Evolutionary conservation across 2,113 vertebrate genomes (phyloP).

Genomic region (Coryphaenoides rupestris): DNA sequence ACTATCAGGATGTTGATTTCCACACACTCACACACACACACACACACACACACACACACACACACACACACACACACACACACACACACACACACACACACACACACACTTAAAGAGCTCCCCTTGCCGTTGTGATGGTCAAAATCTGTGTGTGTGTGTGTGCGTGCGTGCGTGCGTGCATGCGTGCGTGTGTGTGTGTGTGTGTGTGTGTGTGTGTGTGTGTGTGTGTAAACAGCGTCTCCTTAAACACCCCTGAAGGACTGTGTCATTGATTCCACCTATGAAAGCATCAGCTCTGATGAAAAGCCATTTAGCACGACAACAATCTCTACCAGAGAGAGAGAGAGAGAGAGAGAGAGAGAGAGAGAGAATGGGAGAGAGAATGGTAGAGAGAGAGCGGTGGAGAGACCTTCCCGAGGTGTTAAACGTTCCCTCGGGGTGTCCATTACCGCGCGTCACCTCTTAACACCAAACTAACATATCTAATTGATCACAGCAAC

Average conservation of each 20-base stretch:
- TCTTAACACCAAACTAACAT: slow-evolving; percentile 5
- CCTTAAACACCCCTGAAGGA: slow-evolving; percentile 44
- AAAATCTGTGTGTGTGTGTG: slow-evolving; percentile 12
- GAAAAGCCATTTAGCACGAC: slow-evolving; percentile 53
- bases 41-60: no score
- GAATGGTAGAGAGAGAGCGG: not conserved
- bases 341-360: slow-evolving; percentile 10
- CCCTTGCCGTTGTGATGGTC: slow-evolving; percentile 16
- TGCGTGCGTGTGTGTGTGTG: slow-evolving; percentile 6
- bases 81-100: not conserved
- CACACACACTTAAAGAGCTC: not conserved
- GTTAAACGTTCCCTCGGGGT: slow-evolving; percentile 34
- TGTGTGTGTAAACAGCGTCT: slow-evolving; percentile 11
- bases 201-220: slow-evolving; percentile 8
- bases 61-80: no score
- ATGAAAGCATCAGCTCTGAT: slow-evolving; percentile 55
- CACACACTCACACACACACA: no score
- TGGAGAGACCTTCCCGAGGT: slow-evolving; percentile 24
- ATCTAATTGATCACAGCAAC: not conserved
- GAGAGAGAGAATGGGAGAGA: slow-evolving; percentile 9
- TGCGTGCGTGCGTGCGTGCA: not conserved
- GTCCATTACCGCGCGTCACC: slow-evolving; percentile 18
- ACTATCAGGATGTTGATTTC: no score
- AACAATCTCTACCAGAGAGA: slow-evolving; percentile 6
- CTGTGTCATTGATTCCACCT: slow-evolving; percentile 60